Percentiles rank a stretch among this genome's conserved stretches.
phyloP scores from a whole-genome alignment of 2,113 vertebrate species.

The Cairina moschata region DNA sequence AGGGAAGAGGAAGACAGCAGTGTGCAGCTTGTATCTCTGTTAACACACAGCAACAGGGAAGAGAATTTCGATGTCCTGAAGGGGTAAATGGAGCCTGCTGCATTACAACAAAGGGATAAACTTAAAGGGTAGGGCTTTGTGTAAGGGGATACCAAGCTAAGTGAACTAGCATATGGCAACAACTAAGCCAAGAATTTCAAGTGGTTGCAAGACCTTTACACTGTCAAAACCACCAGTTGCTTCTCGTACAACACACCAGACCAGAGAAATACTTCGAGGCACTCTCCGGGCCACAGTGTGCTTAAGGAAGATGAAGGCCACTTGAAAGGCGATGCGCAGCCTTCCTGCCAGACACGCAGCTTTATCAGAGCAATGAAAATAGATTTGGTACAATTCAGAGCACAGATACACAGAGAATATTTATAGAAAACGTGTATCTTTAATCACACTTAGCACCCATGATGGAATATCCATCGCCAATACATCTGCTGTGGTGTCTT shows the following conservation, averaged over 20 bases:
- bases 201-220: neutral
- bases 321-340: neutral
- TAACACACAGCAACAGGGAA: neutral
- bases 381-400: neutral
- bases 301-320: neutral
- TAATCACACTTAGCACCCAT: neutral
- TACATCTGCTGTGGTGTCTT: conserved; percentile 4
- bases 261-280: neutral
- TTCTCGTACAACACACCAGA: neutral
- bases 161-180: conserved; percentile 9
- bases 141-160: conserved; percentile 30
- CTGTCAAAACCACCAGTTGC: neutral
- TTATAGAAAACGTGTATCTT: conserved; percentile 5
- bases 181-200: conserved; percentile 51
- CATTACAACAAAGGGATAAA: conserved; percentile 23
- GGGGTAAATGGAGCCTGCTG: neutral
- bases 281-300: neutral
- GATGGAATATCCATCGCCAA: neutral
- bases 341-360: neutral
- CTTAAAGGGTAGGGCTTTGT: conserved; percentile 8
- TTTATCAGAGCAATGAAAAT: neutral
- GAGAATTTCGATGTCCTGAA: neutral
- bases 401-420: neutral
- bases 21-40: accelerated
- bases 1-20: neutral